phyloP scores from a whole-genome alignment of 2,888 invertebrate species.

The Cosmopolites sordidus region DNA sequence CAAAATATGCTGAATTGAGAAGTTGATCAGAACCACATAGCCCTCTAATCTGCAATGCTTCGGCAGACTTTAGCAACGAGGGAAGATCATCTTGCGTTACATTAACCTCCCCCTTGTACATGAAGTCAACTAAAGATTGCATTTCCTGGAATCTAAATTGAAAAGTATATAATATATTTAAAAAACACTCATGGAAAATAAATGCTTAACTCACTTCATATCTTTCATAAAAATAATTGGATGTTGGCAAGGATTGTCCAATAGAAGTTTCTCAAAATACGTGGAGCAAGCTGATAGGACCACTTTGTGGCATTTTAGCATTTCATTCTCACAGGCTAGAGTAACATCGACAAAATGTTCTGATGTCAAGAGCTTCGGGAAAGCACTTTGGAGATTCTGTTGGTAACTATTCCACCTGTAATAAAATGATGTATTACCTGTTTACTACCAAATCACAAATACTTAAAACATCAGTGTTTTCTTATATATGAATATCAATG shows the following conservation, averaged over 20 bases:
- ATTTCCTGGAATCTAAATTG: slow-evolving; percentile 68
- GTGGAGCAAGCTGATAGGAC: slow-evolving; percentile 82
- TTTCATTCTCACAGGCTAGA: slow-evolving; percentile 80
- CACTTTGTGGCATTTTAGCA: slow-evolving; percentile 82
- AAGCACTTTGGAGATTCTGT: slow-evolving; percentile 72
- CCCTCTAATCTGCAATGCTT: slow-evolving; percentile 78
- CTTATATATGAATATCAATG: neutral
- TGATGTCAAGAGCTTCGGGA: slow-evolving; percentile 69
- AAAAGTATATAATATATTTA: slow-evolving; percentile 15
- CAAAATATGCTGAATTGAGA: slow-evolving; percentile 45
- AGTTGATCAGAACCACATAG: slow-evolving; percentile 50
- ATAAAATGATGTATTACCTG: neutral
- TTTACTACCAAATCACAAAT: too few relatives aligned
- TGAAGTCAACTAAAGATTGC: slow-evolving; percentile 82
- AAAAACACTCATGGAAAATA: too few relatives aligned
- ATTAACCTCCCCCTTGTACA: slow-evolving; percentile 88
- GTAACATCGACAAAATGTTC: slow-evolving; percentile 87
- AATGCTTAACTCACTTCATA: slow-evolving; percentile 58
- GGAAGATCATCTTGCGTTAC: slow-evolving; percentile 80
- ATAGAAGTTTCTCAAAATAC: slow-evolving; percentile 73
- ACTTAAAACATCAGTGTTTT: neutral
- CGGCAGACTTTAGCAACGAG: slow-evolving; percentile 76
- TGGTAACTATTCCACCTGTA: slow-evolving; percentile 75
- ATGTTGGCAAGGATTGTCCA: slow-evolving; percentile 82
- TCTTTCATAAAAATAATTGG: slow-evolving; percentile 81